These are phyloP conservation scores for Bicyclus anynana DNA, from an alignment of 1,140 invertebrate species.

Conservation along the genomic window DNA sequence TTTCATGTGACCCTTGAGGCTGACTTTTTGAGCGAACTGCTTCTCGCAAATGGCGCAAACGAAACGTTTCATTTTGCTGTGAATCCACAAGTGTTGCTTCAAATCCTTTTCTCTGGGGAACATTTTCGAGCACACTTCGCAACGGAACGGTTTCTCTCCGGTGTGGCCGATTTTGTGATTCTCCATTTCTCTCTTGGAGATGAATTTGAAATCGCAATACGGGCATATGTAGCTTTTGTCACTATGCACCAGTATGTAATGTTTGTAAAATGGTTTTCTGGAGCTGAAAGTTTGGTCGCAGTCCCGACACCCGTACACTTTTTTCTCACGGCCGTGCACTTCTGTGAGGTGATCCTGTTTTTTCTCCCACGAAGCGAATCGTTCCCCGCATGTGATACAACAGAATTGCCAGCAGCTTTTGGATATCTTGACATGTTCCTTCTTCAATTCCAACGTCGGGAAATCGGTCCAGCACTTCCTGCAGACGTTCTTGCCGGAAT, in stretches of 20 bases:
- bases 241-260: conserved; percentile 52
- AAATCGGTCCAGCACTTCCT: conserved; percentile 60
- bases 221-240: conserved; percentile 48
- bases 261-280: conserved; percentile 48
- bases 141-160: conserved; percentile 54
- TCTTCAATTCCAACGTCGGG: conserved; percentile 37
- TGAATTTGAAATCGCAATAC: conserved; percentile 53
- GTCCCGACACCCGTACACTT: conserved; percentile 48
- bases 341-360: conserved; percentile 50
- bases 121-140: conserved; percentile 63
- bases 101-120: conserved; percentile 73
- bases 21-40: conserved; percentile 73
- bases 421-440: conserved; percentile 39
- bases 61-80: conserved; percentile 57
- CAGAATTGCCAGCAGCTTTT: conserved; percentile 53
- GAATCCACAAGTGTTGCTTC: conserved; percentile 74
- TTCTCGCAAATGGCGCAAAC: conserved; percentile 74
- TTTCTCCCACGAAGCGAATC: conserved; percentile 53
- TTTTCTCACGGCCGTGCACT: conserved; percentile 38
- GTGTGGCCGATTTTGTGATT: conserved; percentile 53
- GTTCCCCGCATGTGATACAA: conserved; percentile 49
- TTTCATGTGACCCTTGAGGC: conserved; percentile 56
- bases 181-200: conserved; percentile 39
- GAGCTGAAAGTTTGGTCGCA: conserved; percentile 41
- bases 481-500: conserved; percentile 47